phyloP scores from a whole-genome alignment of 2,113 vertebrate genomes.

The Micronycteris hirsuta region DNA sequence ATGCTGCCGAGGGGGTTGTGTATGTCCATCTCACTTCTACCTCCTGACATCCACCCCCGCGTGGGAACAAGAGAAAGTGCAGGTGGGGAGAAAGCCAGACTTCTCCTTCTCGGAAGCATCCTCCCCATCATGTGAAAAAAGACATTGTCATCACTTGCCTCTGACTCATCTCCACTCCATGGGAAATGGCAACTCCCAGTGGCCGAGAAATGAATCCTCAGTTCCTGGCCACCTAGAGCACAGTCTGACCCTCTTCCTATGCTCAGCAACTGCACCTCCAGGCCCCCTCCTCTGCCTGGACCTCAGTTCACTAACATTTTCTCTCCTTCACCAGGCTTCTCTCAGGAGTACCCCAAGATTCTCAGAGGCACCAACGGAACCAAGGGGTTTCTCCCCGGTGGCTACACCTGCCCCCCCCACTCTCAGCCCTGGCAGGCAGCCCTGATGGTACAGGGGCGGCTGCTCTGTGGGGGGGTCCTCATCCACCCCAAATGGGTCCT shows the following conservation, averaged over 20 bases:
- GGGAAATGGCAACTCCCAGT: background rate
- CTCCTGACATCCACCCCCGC: background rate
- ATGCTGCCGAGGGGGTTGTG: background rate
- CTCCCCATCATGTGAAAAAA: background rate
- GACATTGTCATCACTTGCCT: background rate
- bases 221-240: background rate
- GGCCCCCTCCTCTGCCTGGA: background rate
- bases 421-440: slow-evolving; percentile 78
- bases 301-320: background rate
- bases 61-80: background rate
- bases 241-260: background rate
- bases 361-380: slow-evolving; percentile 55
- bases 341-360: slow-evolving; percentile 60
- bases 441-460: slow-evolving; percentile 50
- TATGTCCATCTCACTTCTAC: background rate
- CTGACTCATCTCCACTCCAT: background rate
- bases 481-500: slow-evolving; percentile 79
- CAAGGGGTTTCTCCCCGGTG: slow-evolving; percentile 28
- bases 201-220: background rate
- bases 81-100: background rate
- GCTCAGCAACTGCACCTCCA: background rate
- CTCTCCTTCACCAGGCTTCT: slow-evolving; percentile 38
- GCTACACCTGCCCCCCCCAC: slow-evolving; percentile 62
- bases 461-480: slow-evolving; percentile 77
- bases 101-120: background rate